Evolutionary conservation across 1,140 invertebrate genomes (phyloP), one percentile per base, ranked within the genome.

Genomic region (Scaptodrosophila lebanonensis): DNA sequence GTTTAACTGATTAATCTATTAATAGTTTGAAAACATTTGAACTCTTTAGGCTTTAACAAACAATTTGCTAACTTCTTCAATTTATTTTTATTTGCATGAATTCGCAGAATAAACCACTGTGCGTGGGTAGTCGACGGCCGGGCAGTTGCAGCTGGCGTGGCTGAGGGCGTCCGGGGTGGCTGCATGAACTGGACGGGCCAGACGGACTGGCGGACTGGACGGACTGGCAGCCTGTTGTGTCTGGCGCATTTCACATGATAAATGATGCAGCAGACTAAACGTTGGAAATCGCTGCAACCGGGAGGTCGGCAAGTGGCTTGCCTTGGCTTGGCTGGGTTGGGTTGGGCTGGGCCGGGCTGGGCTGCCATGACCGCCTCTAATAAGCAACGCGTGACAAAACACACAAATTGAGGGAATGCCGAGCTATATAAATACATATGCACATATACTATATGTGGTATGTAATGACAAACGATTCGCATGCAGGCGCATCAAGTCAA

Each of bases 181-280:
- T 11, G 35, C 11, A 25, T 11, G 29, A 27, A 20, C 2, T 9
- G 1, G 8, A 20, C n/a, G 18, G 18, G 18, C 4, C 0, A 42
- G 35, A 39, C 30, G 36, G 39, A 53, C 51, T 53, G 57, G 33
- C 57, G 64, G 8, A 25, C 22, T 25, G 22, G 22, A 25, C 8
- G 8, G 3, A 25, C 22, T 25, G 22, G 22, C 22, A 8, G 22
- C 3, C 53, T 72, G 63, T 79, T 79, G 59, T 77, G 67, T 79
- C 73, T 79, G 73, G 67, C 64, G 73, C 68, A 72, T 79, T 77
- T 77, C 68, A 77, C 64, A 77, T 77, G 73, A 77, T 77, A 77
- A 79, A 77, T 77, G 73, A 79, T 77, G 73, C 73, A 79, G 66
- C 68, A 68, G 64, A 68, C 73, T 77, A 77, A 77, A 79, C 73